phyloP scores from a whole-genome alignment of 2,797 vertebrate species.

The Enteromius afrohamiltoni region DNA sequence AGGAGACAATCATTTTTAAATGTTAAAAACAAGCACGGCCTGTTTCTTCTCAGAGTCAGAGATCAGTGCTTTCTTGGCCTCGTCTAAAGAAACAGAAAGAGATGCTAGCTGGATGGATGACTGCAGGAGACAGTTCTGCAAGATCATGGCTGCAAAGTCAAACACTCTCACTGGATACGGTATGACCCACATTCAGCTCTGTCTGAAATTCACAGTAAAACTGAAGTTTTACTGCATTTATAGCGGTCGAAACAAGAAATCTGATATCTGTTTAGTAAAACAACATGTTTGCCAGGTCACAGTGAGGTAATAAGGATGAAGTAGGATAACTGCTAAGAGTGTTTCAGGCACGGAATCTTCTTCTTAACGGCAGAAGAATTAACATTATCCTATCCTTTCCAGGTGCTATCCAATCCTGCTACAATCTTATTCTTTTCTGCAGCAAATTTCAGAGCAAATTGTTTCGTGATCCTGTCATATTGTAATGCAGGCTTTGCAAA shows the following conservation, averaged over 20 bases:
- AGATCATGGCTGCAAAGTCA: slow-evolving; percentile 79
- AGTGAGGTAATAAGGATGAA: not conserved
- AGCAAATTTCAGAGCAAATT: slow-evolving; percentile 20
- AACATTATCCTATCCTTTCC: not conserved
- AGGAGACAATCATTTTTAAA: not conserved
- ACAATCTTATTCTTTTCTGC: not conserved
- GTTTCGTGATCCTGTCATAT: slow-evolving; percentile 1
- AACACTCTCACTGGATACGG: slow-evolving; percentile 76
- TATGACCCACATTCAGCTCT: slow-evolving; percentile 61
- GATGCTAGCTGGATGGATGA: slow-evolving; percentile 79
- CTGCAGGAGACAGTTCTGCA: slow-evolving; percentile 82
- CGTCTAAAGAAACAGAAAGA: slow-evolving; percentile 71
- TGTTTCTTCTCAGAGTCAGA: slow-evolving; percentile 78
- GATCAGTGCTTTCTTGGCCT: slow-evolving; percentile 77
- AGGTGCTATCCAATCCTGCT: not conserved
- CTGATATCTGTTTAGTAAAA: not conserved
- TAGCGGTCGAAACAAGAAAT: not conserved
- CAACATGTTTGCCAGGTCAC: not conserved
- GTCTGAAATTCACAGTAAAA: not conserved
- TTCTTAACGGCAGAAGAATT: not conserved
- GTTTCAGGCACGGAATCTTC: not conserved
- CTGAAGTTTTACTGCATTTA: slow-evolving; percentile 9
- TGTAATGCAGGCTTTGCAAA: slow-evolving; percentile 13
- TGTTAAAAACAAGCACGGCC: not conserved
- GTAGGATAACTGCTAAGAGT: not conserved